Evolutionary conservation across 2,797 vertebrate species (phyloP), one percentile per base, ranked within the genome.

Genomic region (Artibeus jamaicensis): DNA sequence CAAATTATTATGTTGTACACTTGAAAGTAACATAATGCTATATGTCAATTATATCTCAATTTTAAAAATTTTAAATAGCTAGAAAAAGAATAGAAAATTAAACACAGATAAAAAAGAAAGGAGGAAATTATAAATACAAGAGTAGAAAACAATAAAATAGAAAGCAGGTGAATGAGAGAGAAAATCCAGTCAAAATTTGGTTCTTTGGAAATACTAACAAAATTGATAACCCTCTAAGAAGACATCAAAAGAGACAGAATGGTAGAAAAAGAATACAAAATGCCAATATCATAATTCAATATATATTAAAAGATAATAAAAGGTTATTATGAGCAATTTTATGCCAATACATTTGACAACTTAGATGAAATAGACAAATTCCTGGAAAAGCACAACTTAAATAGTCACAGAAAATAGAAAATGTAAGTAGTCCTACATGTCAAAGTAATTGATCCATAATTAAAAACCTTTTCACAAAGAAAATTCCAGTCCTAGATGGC

Each of bases 401-500:
- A 70, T 19, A 76, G 55, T 59, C 42, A 94, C 5, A 48, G 3
- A 22, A 32, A 74, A 29, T 1, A 71, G 48, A 84, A 79, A 74
- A 9, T 18, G 42, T 77, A 84, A 91, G 55, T 50, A 37, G 21
- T 71, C 11, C 42, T 68, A 0, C 53, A 55, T 94, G 29, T 62
- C n/a, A 89, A 65, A 86, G 46, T 86, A 55, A 96, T 91, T 73
- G 39, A 86, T 74, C 62, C 70, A 46, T 84, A 55, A 62, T 77
- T 76, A 42, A 57, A 82, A 93, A 29, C 19, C 16, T 84, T 93
- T 53, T 84, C 42, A 46, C 53, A 57, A 21, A 87, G 50, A 82
- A 84, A 93, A 42, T 55, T 88, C 39, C 46, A 32, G 29, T 74
- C 74, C 24, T 22, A 50, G 15, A 39, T 14, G 57, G 53, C 5